Conservation (phyloP, 2,888 invertebrate species). For the Andrena dorsata region DNA sequence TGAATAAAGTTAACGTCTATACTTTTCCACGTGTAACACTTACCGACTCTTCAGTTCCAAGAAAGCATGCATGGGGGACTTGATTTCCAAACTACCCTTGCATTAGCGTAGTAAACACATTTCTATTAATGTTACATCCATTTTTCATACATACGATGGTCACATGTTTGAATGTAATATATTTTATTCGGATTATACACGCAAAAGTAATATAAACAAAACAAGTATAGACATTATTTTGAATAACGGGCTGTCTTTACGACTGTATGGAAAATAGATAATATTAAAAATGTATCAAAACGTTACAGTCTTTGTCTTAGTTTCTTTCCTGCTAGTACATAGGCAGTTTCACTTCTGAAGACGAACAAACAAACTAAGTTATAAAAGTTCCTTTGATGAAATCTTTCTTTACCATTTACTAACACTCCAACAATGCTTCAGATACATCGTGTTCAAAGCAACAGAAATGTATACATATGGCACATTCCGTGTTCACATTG, state of each 20-base stretch:
- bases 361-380: slow-evolving; percentile 8
- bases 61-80: background rate
- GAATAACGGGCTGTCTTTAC: slow-evolving; percentile 14
- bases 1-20: slow-evolving; percentile 3
- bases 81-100: slow-evolving; percentile 5
- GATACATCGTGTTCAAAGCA: background rate
- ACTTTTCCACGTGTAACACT: background rate
- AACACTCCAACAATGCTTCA: background rate
- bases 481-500: background rate
- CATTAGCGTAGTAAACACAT: slow-evolving; percentile 15
- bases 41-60: slow-evolving; percentile 13
- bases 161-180: slow-evolving; percentile 23
- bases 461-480: slow-evolving; percentile 3
- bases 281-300: slow-evolving; percentile 25
- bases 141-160: slow-evolving; percentile 29
- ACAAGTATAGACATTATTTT: slow-evolving; percentile 14
- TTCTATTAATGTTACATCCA: slow-evolving; percentile 33
- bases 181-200: background rate
- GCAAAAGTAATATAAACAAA: slow-evolving; percentile 10
- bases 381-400: background rate
- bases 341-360: slow-evolving; percentile 1
- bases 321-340: slow-evolving; percentile 5
- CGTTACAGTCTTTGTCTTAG: slow-evolving; percentile 10
- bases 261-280: slow-evolving; percentile 1
- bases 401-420: background rate